A percentile compares a stretch with the other conserved stretches of the same genome.
Conservation (phyloP, 2,888 invertebrate genomes). For the Leucania comma region DNA sequence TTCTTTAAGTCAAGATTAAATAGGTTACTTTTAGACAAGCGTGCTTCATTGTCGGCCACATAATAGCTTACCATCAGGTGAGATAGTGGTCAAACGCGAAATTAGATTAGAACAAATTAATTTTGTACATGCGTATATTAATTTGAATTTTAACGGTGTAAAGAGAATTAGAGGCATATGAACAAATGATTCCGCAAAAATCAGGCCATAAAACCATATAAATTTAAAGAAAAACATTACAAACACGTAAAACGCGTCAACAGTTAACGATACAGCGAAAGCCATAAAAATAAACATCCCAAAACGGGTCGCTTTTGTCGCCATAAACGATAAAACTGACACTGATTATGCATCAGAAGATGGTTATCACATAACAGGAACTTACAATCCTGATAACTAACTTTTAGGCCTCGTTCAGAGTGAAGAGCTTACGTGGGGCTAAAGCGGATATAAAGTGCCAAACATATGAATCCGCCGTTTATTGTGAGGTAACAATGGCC, state of each 20-base stretch:
- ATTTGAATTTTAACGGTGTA: too few species aligned
- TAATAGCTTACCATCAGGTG: too few species aligned
- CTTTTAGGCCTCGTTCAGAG: not conserved
- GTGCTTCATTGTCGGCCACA: too few species aligned
- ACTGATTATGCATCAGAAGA: conserved; percentile 41
- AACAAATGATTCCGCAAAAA: not conserved
- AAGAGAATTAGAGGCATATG: not conserved
- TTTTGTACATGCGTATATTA: too few species aligned
- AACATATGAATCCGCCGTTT: not conserved
- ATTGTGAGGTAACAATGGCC: not conserved
- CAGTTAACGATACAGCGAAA: conserved; percentile 25
- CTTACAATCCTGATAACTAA: not conserved
- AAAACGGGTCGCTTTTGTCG: conserved; percentile 27
- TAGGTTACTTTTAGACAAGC: too few species aligned
- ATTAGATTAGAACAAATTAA: too few species aligned
- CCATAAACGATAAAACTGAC: conserved; percentile 41
- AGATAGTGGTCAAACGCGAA: too few species aligned
- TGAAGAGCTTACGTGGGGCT: not conserved
- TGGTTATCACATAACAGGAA: conserved; percentile 13
- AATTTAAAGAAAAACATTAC: conserved; percentile 12
- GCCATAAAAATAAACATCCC: conserved; percentile 27
- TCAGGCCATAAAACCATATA: conserved; percentile 7
- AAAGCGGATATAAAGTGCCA: not conserved
- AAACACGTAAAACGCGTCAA: conserved; percentile 25
- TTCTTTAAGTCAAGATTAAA: too few species aligned